Evolutionary conservation across 1,140 invertebrate species (phyloP), one percentile per base, ranked within the genome.

Genomic region (Cheumatopsyche charites): DNA sequence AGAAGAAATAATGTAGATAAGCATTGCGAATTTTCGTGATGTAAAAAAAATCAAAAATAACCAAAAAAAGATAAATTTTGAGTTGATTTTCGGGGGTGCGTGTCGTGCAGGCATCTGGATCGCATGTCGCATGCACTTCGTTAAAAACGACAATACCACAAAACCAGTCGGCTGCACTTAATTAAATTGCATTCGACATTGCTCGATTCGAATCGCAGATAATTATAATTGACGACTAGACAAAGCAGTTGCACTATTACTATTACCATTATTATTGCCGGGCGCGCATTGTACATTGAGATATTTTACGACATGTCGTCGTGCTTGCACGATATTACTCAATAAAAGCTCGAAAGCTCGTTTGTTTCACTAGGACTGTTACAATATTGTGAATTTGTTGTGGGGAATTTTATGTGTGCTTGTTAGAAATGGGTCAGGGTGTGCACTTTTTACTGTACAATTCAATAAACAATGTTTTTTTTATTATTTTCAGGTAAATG

Each of bases 111-210:
- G 47, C 47, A 52, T 36, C 29, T 36, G 29, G 47, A 15, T 52
- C 19, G 47, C 47, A 52, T 36, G 29, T 36, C 29, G 29, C 29
- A 36, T 52, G 47, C 47, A 19, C 47, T 17, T 52, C 47, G 47
- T 52, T 52, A 52, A 52, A 47, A 47, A 52, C 15, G 15, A 52
- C 19, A 52, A 52, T 52, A 52, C n/a, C 29, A 36, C 29, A 36
- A 36, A 36, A 36, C 29, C 29, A 19, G 47, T 15, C 47, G 47
- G 7, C 29, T 52, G 47, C 47, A 52, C 47, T 52, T 52, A 52
- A 52, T 52, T 52, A 52, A 52, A 52, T 52, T 19, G 47, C 15
- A 19, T 17, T 19, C 15, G 47, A 52, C 15, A 52, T 52, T 15
- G 9, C 47, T 36, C 29, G 29, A 36, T 36, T 36, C 29, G 29